Evolutionary conservation across 1,140 invertebrate species (phyloP).

Genomic region (Drosophila bifasciata): DNA sequence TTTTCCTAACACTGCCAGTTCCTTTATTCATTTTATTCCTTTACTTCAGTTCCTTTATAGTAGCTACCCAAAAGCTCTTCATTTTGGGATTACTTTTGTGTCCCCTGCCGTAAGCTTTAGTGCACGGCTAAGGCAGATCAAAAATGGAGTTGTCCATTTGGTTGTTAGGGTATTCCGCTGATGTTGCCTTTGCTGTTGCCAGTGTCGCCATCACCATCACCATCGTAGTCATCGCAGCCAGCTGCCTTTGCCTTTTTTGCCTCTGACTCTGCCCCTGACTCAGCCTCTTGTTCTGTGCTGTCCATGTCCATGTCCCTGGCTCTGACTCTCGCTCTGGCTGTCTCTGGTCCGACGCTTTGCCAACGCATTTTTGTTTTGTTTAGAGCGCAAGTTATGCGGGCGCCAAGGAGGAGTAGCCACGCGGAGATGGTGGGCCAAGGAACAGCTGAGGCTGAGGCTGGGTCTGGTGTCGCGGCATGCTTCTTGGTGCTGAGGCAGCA

Average conservation of each 20-base stretch:
- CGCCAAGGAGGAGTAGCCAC: conserved; percentile 40
- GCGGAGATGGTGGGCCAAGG: conserved; percentile 19
- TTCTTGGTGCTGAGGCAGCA: conserved; percentile 50
- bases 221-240: conserved; percentile 60
- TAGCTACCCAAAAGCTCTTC: too few species aligned
- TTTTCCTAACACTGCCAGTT: too few species aligned
- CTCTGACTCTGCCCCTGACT: not conserved
- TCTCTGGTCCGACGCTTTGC: conserved; percentile 58
- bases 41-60: too few species aligned
- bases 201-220: conserved; percentile 58
- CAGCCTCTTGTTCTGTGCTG: conserved; percentile 1
- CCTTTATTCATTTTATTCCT: too few species aligned
- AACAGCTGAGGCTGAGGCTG: not conserved
- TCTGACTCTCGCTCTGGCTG: conserved; percentile 10
- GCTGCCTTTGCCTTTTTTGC: conserved; percentile 36
- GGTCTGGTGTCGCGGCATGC: too few species aligned
- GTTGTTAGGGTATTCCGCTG: conserved; percentile 42
- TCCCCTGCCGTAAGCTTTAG: too few species aligned
- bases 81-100: too few species aligned
- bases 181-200: conserved; percentile 76
- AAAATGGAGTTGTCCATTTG: not conserved
- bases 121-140: not conserved
- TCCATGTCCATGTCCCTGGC: conserved; percentile 18
- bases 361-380: conserved; percentile 81
- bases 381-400: conserved; percentile 70